These are phyloP conservation scores for Choristoneura fumiferana DNA, from an alignment of 1,140 invertebrate species.

Conservation along the genomic window DNA sequence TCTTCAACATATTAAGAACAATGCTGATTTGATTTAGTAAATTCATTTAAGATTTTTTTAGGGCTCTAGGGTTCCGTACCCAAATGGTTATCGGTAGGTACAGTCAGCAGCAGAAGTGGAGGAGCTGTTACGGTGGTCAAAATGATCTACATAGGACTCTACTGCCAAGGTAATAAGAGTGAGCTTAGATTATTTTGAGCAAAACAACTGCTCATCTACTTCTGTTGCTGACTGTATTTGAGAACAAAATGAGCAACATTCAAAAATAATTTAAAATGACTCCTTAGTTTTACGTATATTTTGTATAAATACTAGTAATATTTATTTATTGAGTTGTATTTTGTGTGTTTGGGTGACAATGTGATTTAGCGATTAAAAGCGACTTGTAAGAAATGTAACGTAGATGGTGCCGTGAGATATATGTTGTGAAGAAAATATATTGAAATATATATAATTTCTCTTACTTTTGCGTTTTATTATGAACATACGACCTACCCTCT, in stretches of 20 bases:
- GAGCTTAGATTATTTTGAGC: no score
- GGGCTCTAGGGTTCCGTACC: no score
- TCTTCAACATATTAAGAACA: no score
- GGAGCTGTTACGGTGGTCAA: no score
- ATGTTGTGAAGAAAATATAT: slow-evolving; percentile 59
- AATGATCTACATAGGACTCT: no score
- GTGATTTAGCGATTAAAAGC: slow-evolving; percentile 41
- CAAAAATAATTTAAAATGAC: slow-evolving; percentile 7
- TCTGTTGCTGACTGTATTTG: no score
- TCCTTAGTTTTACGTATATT: slow-evolving; percentile 35
- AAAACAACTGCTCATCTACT: no score
- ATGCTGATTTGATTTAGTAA: no score
- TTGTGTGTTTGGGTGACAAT: slow-evolving; percentile 44
- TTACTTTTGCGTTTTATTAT: slow-evolving; percentile 44
- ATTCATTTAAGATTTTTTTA: no score
- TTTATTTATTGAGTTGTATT: slow-evolving; percentile 59
- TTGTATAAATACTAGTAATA: slow-evolving; percentile 55
- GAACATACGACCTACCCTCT: not conserved
- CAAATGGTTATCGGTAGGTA: no score
- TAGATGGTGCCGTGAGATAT: slow-evolving; percentile 43
- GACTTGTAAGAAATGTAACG: slow-evolving; percentile 41
- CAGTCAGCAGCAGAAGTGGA: no score
- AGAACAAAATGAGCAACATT: slow-evolving; percentile 17
- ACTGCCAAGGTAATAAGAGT: no score
- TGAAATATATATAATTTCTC: slow-evolving; percentile 71